These are phyloP conservation scores for Sandelia bainsii DNA, from an alignment of 2,797 vertebrate genomes.

Conservation along the genomic window DNA sequence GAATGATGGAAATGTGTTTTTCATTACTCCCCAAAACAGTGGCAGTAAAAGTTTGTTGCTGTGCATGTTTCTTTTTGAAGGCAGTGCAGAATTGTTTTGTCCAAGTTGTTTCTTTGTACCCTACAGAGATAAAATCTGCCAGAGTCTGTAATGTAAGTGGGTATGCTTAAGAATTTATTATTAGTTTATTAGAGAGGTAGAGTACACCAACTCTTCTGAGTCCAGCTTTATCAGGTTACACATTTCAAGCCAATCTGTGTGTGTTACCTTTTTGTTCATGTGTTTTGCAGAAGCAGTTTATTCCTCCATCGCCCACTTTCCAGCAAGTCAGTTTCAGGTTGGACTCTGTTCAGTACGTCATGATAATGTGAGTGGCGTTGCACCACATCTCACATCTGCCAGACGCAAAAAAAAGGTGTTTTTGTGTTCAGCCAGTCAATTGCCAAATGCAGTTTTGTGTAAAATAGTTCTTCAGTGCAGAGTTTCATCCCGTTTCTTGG, in stretches of 20 bases:
- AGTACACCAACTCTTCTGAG: constrained; percentile 21
- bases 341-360: constrained; percentile 20
- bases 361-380: constrained; percentile 38
- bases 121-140: constrained; percentile 29
- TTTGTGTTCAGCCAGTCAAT: constrained; percentile 36
- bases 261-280: constrained; percentile 32
- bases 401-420: constrained; percentile 24
- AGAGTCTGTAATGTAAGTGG: constrained; percentile 5
- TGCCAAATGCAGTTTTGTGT: constrained; percentile 36
- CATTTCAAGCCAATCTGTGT: constrained; percentile 3
- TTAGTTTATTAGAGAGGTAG: constrained; percentile 4
- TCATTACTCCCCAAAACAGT: neutral
- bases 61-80: constrained; percentile 25
- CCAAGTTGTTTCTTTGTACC: constrained; percentile 32
- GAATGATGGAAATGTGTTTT: constrained; percentile 13
- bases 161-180: neutral
- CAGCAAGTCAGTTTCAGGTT: neutral
- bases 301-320: constrained; percentile 17
- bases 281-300: constrained; percentile 24
- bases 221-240: constrained; percentile 44
- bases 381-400: constrained; percentile 41
- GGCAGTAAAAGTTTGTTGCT: neutral
- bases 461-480: constrained; percentile 31
- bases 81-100: constrained; percentile 17
- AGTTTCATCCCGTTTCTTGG: constrained; percentile 1